Percentiles rank a stretch among this genome's conserved stretches.
Evolutionary conservation across 2,888 invertebrate species (phyloP).

Genomic region (Venusia cambrica): DNA sequence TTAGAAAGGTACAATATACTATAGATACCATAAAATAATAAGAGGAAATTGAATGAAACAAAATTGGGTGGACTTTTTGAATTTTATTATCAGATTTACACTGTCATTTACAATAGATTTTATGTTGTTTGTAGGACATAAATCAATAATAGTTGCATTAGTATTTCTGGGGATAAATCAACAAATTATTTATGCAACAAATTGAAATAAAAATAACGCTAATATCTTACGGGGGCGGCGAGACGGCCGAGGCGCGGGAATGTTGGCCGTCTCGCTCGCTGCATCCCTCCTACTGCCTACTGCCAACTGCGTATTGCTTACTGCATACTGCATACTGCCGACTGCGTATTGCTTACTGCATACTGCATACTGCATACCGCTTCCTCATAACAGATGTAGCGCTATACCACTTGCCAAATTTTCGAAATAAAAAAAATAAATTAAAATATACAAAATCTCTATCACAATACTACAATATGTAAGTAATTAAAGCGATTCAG

Average conservation of each 20-base stretch:
- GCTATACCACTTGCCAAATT: slow-evolving; percentile 70
- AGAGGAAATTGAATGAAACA: slow-evolving; percentile 51
- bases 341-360: neutral
- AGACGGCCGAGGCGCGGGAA: slow-evolving; percentile 13
- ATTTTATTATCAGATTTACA: slow-evolving; percentile 82
- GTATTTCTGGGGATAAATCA: slow-evolving; percentile 80
- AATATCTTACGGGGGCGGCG: slow-evolving; percentile 79
- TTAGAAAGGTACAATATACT: too few relatives aligned
- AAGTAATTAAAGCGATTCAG: slow-evolving; percentile 81
- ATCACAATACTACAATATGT: slow-evolving; percentile 82
- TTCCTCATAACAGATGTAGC: slow-evolving; percentile 69
- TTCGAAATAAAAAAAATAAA: slow-evolving; percentile 80
- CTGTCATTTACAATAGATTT: slow-evolving; percentile 82
- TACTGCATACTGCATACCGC: slow-evolving; percentile 61
- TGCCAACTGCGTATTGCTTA: slow-evolving; percentile 61
- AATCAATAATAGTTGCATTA: slow-evolving; percentile 80
- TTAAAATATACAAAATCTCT: slow-evolving; percentile 82
- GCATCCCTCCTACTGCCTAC: slow-evolving; percentile 55
- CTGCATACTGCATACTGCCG: too few relatives aligned
- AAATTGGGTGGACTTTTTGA: slow-evolving; percentile 71
- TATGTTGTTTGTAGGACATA: slow-evolving; percentile 80
- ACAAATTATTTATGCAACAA: slow-evolving; percentile 80
- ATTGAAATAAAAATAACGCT: slow-evolving; percentile 78
- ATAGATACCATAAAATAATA: too few relatives aligned
- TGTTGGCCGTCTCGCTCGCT: neutral